phyloP scores from a whole-genome alignment of 2,888 invertebrate species.

The Ectemnius continuus region DNA sequence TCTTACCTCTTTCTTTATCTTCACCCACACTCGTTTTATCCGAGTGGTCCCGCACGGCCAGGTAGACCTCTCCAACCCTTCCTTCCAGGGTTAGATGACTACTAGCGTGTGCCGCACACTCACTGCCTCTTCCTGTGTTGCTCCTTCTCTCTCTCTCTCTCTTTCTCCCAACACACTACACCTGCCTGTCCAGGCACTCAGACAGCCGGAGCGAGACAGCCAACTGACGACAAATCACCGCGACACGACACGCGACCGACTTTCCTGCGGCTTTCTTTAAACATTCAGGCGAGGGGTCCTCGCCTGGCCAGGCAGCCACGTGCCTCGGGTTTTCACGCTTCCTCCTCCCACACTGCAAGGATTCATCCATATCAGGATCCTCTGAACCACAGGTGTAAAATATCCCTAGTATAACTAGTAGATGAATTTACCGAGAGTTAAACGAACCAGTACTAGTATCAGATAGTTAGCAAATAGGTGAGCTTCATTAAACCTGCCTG shows the following conservation, averaged over 20 bases:
- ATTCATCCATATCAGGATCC: too few relatives aligned
- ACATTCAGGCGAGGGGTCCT: conserved; percentile 57
- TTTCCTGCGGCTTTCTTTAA: conserved; percentile 65
- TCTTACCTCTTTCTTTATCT: conserved; percentile 26
- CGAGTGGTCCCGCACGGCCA: conserved; percentile 39
- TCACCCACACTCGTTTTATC: conserved; percentile 39
- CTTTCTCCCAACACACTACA: conserved; percentile 41
- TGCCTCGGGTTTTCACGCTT: conserved; percentile 43
- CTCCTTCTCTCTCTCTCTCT: conserved; percentile 47
- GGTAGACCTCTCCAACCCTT: conserved; percentile 56
- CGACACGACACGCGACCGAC: conserved; percentile 75
- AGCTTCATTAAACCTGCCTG: too few relatives aligned
- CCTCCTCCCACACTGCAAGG: too few relatives aligned
- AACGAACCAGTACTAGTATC: too few relatives aligned
- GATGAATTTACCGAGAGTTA: too few relatives aligned
- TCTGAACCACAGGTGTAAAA: too few relatives aligned
- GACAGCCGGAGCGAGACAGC: conserved; percentile 15
- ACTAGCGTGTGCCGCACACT: neutral
- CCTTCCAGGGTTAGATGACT: neutral
- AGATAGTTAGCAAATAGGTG: too few relatives aligned
- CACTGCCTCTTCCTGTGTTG: conserved; percentile 32
- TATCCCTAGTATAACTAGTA: too few relatives aligned
- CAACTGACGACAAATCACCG: conserved; percentile 70
- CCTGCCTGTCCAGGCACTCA: conserved; percentile 21
- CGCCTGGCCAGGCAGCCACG: conserved; percentile 41